Evolutionary conservation across 2,113 vertebrate species (phyloP), one percentile per base, ranked within the genome.

Genomic region (Micromys minutus): DNA sequence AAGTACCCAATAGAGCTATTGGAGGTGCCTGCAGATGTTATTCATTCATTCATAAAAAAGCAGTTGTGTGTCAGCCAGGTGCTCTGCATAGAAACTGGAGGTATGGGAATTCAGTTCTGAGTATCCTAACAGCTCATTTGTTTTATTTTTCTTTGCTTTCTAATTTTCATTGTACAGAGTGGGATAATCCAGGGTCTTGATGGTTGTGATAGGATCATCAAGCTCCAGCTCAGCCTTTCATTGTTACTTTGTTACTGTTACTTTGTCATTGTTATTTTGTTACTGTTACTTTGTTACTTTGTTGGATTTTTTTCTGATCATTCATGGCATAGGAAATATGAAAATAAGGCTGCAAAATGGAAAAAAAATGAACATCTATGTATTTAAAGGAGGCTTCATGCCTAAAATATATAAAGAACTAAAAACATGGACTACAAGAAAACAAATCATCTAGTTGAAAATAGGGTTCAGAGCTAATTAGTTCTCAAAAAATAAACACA

Each of bases 191-290:
- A 3, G 0, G 26, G 74, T n/a, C 7, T 63, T 29, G 34, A 19
- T 1, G 5, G 2, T 42, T 55, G 21, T 7, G 1, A n/a, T 24
- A n/a, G 21, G 19, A 17, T 26, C 31, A 1, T 5, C n/a, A 29
- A 1, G 0, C 39, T 72, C 0, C 0, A 16, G 10, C 34, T 5
- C 4, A 45, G 2, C 2, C 52, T 31, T 16, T 39, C 3, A 1
- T 9, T n/a, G 39, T 72, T 9, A 22, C 8, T 16, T 36, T 7
- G 34, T 67, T 16, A 67, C 31, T 67, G 31, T 36, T 39, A 7
- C 36, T n/a, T 65, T 65, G 61, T 39, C 3, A 1, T 7, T 31
- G 47, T n/a, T n/a, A 34, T 5, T 34, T 15, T 6, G 5, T 65
- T 31, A 0, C 11, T 36, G 45, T 52, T 52, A 6, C 57, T 59